A percentile compares a stretch with the other conserved stretches of the same genome.
These are phyloP conservation scores for Pachymerium ferrugineum DNA, from an alignment of 2,888 invertebrate species.

Conservation along the genomic window DNA sequence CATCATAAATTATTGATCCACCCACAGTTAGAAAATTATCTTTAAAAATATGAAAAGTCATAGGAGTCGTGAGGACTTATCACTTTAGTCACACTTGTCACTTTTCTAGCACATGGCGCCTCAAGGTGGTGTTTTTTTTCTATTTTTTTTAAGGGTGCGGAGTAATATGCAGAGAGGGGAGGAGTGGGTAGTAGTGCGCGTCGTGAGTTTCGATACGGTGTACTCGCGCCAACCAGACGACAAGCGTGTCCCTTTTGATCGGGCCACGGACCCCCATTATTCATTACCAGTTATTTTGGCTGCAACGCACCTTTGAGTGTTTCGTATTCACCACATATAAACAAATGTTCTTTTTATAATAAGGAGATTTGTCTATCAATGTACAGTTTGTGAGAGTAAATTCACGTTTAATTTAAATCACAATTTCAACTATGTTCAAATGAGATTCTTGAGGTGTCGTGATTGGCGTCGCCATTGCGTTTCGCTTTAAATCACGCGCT, in stretches of 20 bases:
- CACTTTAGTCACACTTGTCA: conserved; percentile 18
- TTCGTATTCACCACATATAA: too few species aligned
- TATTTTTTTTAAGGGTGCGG: background rate
- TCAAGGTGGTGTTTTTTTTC: background rate
- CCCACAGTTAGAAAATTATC: background rate
- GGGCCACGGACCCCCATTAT: conserved; percentile 11
- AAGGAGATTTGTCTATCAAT: too few species aligned
- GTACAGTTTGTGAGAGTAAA: too few species aligned
- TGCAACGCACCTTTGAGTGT: background rate
- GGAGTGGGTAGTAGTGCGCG: background rate
- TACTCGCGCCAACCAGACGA: conserved; percentile 21
- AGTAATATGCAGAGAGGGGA: background rate
- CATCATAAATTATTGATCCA: too few species aligned
- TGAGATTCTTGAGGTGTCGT: background rate
- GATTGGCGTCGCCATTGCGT: conserved; percentile 15
- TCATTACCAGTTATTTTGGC: conserved; percentile 13
- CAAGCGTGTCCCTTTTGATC: conserved; percentile 18
- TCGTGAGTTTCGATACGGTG: conserved; percentile 21
- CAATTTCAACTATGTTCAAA: background rate
- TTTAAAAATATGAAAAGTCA: background rate
- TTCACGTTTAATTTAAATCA: background rate
- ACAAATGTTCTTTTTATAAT: too few species aligned
- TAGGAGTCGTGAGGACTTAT: background rate
- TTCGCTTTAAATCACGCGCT: conserved; percentile 17
- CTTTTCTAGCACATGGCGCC: background rate